Evolutionary conservation across 1,140 invertebrate genomes (phyloP).

Genomic region (Drosophila mojavensis): DNA sequence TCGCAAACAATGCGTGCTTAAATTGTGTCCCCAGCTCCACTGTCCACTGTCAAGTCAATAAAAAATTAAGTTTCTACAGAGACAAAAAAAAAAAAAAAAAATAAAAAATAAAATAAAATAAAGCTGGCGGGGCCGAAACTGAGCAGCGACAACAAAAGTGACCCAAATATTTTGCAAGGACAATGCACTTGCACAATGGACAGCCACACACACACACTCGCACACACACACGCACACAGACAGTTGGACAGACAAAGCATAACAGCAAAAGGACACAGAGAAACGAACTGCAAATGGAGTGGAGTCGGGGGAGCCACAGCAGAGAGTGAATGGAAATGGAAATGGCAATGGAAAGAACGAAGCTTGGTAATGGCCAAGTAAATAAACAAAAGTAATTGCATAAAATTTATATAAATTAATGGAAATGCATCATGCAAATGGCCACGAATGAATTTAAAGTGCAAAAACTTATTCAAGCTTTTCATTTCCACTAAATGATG

Average conservation of each 20-base stretch:
- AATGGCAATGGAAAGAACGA: slow-evolving; percentile 1
- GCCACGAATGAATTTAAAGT: slow-evolving; percentile 67
- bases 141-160: slow-evolving; percentile 77
- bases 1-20: slow-evolving; percentile 74
- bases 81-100: too few relatives aligned
- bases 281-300: slow-evolving; percentile 1
- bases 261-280: too few relatives aligned
- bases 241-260: slow-evolving; percentile 19
- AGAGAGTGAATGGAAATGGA: slow-evolving; percentile 9
- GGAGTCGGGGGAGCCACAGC: slow-evolving; percentile 11
- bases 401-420: slow-evolving; percentile 81
- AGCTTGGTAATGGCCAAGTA: slow-evolving; percentile 62
- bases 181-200: slow-evolving; percentile 76
- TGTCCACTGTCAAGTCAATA: slow-evolving; percentile 73
- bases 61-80: slow-evolving; percentile 60
- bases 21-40: slow-evolving; percentile 57
- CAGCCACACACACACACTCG: slow-evolving; percentile 34
- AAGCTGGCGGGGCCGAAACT: slow-evolving; percentile 44
- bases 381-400: slow-evolving; percentile 82
- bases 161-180: slow-evolving; percentile 80
- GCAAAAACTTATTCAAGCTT: slow-evolving; percentile 56
- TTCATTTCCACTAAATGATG: slow-evolving; percentile 15
- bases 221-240: slow-evolving; percentile 19
- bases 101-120: too few relatives aligned
- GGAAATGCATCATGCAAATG: slow-evolving; percentile 76